Conservation (phyloP, 2,797 vertebrate genomes). For the Xenops minutus region DNA sequence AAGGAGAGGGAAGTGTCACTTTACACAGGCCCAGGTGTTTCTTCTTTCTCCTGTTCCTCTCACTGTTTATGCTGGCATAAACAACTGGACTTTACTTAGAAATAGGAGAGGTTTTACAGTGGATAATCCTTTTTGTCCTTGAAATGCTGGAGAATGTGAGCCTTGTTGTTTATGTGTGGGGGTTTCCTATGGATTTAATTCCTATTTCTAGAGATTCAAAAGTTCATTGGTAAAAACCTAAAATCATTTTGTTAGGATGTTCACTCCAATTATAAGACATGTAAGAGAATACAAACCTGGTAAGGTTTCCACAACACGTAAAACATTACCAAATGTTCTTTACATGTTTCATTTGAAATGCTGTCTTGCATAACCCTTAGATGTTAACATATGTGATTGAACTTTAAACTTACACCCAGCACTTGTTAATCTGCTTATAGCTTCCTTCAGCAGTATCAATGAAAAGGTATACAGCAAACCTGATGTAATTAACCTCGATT, state of each 20-base stretch:
- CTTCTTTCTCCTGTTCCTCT: background rate
- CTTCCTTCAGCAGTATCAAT: background rate
- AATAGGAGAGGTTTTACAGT: background rate
- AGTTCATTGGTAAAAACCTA: background rate
- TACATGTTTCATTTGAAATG: background rate
- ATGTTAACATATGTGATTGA: background rate
- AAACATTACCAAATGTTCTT: background rate
- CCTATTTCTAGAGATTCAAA: background rate
- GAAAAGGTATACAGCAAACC: background rate
- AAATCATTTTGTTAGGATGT: background rate
- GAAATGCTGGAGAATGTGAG: background rate
- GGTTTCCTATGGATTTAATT: background rate
- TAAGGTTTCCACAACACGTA: background rate
- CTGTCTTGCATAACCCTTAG: background rate
- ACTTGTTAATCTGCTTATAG: background rate
- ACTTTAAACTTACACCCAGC: background rate
- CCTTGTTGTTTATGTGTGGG: background rate
- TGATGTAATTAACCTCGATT: background rate
- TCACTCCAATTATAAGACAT: background rate
- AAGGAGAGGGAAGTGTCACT: background rate
- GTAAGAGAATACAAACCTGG: background rate
- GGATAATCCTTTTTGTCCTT: slow-evolving; percentile 3
- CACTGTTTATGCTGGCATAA: background rate
- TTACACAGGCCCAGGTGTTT: background rate
- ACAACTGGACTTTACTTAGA: background rate